Evolutionary conservation across 1,140 invertebrate genomes (phyloP).

Genomic region (Drosophila simulans): DNA sequence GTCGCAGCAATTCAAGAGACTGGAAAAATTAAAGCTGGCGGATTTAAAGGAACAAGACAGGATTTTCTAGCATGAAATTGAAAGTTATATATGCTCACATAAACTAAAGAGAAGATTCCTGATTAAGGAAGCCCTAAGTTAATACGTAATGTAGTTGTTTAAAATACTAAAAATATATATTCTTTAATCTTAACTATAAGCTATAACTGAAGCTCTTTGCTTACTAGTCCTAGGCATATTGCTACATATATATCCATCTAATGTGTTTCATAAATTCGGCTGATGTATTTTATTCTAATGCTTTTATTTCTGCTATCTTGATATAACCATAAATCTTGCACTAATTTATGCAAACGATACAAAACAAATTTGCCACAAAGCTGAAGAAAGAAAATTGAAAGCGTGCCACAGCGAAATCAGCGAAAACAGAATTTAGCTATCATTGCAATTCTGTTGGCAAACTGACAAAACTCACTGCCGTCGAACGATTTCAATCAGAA

Average conservation of each 20-base stretch:
- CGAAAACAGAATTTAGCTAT: constrained; percentile 23
- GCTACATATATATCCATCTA: not conserved
- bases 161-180: too few relatives aligned
- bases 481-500: constrained; percentile 38
- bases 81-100: too few relatives aligned
- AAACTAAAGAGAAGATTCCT: too few relatives aligned
- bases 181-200: not conserved
- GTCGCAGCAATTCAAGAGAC: constrained; percentile 1
- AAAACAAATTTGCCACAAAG: constrained; percentile 11
- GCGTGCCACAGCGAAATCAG: constrained; percentile 21
- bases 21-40: not conserved
- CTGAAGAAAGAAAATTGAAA: constrained; percentile 6
- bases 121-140: too few relatives aligned
- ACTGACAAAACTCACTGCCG: constrained; percentile 26
- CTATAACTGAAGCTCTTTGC: too few relatives aligned
- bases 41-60: too few relatives aligned
- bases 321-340: constrained; percentile 19
- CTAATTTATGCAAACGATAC: constrained; percentile 27
- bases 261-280: not conserved
- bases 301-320: not conserved
- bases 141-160: too few relatives aligned
- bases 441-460: constrained; percentile 41
- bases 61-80: not conserved
- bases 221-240: too few relatives aligned
- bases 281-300: not conserved